Conservation (phyloP, 2,113 vertebrate genomes). For the Cacatua alba region DNA sequence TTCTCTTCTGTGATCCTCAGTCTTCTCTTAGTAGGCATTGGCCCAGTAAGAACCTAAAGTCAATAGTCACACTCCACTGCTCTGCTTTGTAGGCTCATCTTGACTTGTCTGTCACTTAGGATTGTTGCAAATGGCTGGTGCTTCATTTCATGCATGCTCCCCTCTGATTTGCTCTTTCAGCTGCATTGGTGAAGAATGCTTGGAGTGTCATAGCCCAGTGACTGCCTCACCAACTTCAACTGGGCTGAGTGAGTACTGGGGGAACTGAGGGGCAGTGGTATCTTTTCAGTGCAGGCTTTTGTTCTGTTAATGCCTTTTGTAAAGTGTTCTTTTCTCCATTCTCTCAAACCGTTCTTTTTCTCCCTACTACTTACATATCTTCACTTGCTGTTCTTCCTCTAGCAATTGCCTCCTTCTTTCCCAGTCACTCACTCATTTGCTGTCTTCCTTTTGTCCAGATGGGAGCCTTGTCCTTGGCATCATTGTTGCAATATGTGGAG, state of each 20-base stretch:
- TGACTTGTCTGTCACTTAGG: not conserved
- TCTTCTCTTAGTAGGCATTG: not conserved
- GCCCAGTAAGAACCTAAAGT: not conserved
- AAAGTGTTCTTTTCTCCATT: not conserved
- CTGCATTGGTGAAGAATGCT: constrained; percentile 46
- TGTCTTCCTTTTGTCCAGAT: constrained; percentile 1
- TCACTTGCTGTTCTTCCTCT: not conserved
- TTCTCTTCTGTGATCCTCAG: not conserved
- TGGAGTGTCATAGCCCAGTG: not conserved
- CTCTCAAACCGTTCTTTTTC: not conserved
- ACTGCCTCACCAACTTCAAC: not conserved
- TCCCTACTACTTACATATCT: not conserved
- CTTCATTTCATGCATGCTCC: not conserved
- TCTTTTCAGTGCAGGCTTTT: not conserved
- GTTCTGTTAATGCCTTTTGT: not conserved
- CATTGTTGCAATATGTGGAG: constrained; percentile 22
- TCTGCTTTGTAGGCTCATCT: not conserved
- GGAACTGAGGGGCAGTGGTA: not conserved
- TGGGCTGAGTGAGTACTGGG: constrained; percentile 13
- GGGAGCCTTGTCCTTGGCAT: not conserved
- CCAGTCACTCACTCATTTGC: not conserved
- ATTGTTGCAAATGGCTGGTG: not conserved
- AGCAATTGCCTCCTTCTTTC: not conserved
- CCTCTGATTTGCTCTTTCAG: constrained; percentile 9
- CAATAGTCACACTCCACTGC: not conserved